A percentile compares a stretch with the other conserved stretches of the same genome.
Evolutionary conservation across 2,888 invertebrate genomes (phyloP).

Genomic region (Chydorus sphaericus): DNA sequence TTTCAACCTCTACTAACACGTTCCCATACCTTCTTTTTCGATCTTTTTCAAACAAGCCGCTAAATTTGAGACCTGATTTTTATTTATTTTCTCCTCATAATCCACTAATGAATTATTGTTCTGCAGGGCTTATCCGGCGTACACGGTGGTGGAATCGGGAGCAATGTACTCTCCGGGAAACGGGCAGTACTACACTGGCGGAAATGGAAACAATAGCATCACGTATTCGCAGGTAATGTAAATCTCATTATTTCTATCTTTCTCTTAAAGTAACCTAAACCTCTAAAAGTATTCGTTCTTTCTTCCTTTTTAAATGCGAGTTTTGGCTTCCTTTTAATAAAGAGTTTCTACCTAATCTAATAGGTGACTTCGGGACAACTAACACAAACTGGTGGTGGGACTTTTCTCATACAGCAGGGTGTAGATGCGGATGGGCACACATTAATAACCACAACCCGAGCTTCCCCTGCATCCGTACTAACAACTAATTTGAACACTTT

Average conservation of each 20-base stretch:
- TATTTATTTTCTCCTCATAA: not conserved
- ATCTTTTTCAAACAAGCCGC: slow-evolving; percentile 1
- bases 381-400: slow-evolving; percentile 31
- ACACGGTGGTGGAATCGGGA: slow-evolving; percentile 50
- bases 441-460: slow-evolving; percentile 39
- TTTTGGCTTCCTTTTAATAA: not conserved
- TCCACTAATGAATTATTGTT: slow-evolving; percentile 15
- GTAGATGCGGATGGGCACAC: slow-evolving; percentile 45
- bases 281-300: not conserved
- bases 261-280: not conserved
- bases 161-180: slow-evolving; percentile 45
- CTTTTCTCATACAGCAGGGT: slow-evolving; percentile 51
- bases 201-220: slow-evolving; percentile 41
- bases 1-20: not conserved
- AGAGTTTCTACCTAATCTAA: slow-evolving; percentile 10
- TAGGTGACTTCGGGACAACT: slow-evolving; percentile 22
- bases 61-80: not conserved
- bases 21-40: slow-evolving; percentile 12
- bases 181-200: slow-evolving; percentile 52
- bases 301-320: not conserved
- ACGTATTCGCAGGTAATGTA: slow-evolving; percentile 44
- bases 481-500: not conserved
- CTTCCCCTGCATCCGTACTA: slow-evolving; percentile 50
- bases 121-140: slow-evolving; percentile 42
- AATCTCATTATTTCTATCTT: not conserved